Evolutionary conservation across 2,113 vertebrate genomes (phyloP).

Genomic region (Orientallactaga bullata): DNA sequence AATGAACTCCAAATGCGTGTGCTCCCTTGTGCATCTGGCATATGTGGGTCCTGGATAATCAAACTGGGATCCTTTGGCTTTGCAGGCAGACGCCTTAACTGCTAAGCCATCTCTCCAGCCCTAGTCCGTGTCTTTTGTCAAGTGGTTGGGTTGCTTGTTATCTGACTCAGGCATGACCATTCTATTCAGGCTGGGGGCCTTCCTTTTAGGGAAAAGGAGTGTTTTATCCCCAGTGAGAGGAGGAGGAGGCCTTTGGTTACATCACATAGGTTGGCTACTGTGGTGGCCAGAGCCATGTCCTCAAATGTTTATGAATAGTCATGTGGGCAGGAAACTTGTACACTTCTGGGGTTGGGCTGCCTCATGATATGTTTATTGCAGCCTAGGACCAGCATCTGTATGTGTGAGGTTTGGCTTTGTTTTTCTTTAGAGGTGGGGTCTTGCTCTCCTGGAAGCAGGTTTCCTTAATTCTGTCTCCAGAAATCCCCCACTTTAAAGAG

Average conservation of each 20-base stretch:
- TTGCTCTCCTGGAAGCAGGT: constrained; percentile 41
- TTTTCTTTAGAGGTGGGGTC: not conserved
- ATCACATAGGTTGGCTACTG: not conserved
- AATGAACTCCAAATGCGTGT: too few species aligned
- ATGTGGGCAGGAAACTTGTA: not conserved
- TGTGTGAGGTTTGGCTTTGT: constrained; percentile 24
- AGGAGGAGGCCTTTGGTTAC: constrained; percentile 35
- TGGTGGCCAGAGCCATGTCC: not conserved
- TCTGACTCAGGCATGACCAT: not conserved
- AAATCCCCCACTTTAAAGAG: constrained; percentile 98
- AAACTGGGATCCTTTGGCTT: too few species aligned
- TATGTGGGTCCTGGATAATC: too few species aligned
- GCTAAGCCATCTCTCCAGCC: too few species aligned
- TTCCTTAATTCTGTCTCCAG: constrained; percentile 86
- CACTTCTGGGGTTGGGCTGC: not conserved
- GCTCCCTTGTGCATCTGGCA: too few species aligned
- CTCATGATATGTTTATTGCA: not conserved
- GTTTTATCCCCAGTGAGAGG: not conserved
- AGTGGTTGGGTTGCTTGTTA: not conserved
- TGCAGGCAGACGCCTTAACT: too few species aligned
- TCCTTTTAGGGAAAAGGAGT: not conserved
- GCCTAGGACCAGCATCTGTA: not conserved
- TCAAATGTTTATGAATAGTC: not conserved
- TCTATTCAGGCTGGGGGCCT: not conserved
- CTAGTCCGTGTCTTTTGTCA: constrained; percentile 93